phyloP scores from a whole-genome alignment of 2,797 vertebrate genomes.

The Rhinatrema bivittatum region DNA sequence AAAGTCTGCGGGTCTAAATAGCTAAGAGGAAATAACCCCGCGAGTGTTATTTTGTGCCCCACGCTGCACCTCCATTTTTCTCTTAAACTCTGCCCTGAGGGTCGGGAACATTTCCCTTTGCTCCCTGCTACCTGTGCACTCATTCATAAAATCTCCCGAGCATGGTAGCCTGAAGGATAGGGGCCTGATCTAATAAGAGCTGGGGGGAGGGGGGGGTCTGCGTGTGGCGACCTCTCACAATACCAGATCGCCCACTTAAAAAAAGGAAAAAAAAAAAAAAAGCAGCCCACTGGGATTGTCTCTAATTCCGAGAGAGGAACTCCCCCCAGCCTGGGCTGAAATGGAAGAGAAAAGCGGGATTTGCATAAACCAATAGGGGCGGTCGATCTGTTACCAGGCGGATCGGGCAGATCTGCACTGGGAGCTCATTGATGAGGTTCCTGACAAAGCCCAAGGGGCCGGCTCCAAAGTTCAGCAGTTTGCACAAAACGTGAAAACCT shows the following conservation, averaged over 20 bases:
- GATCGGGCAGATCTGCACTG: constrained; percentile 70
- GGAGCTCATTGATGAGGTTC: constrained; percentile 44
- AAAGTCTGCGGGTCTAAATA: too few relatives aligned
- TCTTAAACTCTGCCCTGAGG: not conserved
- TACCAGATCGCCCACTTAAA: constrained; percentile 29
- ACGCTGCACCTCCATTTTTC: too few relatives aligned
- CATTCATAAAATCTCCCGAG: constrained; percentile 46
- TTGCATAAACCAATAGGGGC: constrained; percentile 71
- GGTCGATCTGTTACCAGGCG: constrained; percentile 78
- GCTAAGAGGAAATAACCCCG: too few relatives aligned
- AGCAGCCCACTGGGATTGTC: too few relatives aligned
- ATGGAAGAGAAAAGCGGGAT: constrained; percentile 64
- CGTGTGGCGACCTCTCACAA: constrained; percentile 27
- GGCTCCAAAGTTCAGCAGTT: constrained; percentile 22
- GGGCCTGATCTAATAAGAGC: constrained; percentile 6
- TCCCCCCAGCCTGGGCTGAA: constrained; percentile 18
- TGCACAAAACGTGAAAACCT: constrained; percentile 9
- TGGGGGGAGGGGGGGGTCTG: not conserved
- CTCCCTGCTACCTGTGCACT: constrained; percentile 20
- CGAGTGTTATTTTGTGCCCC: too few relatives aligned
- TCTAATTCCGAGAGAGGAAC: constrained; percentile 24
- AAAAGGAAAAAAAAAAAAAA: too few relatives aligned
- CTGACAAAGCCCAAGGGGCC: constrained; percentile 33
- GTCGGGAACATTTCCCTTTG: not conserved
- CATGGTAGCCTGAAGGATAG: constrained; percentile 25